Evolutionary conservation across 2,888 invertebrate species (phyloP).

Genomic region (Lithophane semibrunnea): DNA sequence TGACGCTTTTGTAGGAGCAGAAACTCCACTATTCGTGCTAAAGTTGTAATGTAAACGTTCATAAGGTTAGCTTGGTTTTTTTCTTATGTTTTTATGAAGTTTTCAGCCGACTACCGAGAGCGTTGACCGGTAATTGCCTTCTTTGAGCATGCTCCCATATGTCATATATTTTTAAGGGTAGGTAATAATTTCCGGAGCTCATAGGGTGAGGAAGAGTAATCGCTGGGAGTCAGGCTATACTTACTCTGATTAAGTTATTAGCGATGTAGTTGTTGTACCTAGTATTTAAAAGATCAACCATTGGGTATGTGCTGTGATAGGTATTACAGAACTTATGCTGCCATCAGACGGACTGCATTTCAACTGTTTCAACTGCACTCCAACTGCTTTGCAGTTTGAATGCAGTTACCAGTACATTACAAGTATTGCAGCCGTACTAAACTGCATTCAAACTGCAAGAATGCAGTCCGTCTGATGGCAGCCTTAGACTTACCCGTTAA

Average conservation of each 20-base stretch:
- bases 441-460: too few relatives aligned
- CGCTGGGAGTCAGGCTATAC: slow-evolving; percentile 18
- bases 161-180: slow-evolving; percentile 52
- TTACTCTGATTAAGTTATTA: slow-evolving; percentile 28
- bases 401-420: too few relatives aligned
- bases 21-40: neutral
- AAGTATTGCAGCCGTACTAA: too few relatives aligned
- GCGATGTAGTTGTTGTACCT: neutral
- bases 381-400: too few relatives aligned
- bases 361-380: too few relatives aligned
- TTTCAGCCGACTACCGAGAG: slow-evolving; percentile 47
- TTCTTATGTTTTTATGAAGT: slow-evolving; percentile 48
- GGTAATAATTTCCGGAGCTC: slow-evolving; percentile 44
- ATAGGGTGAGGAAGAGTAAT: slow-evolving; percentile 41
- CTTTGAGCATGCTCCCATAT: slow-evolving; percentile 48
- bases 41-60: slow-evolving; percentile 26
- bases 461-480: too few relatives aligned
- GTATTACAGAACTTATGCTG: neutral
- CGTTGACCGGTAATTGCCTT: slow-evolving; percentile 68
- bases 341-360: too few relatives aligned
- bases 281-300: neutral
- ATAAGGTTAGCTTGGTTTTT: neutral
- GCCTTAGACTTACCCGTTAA: neutral
- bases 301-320: neutral
- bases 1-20: neutral